Evolutionary conservation across 1,140 invertebrate species (phyloP).

Genomic region (Achroia grisella): DNA sequence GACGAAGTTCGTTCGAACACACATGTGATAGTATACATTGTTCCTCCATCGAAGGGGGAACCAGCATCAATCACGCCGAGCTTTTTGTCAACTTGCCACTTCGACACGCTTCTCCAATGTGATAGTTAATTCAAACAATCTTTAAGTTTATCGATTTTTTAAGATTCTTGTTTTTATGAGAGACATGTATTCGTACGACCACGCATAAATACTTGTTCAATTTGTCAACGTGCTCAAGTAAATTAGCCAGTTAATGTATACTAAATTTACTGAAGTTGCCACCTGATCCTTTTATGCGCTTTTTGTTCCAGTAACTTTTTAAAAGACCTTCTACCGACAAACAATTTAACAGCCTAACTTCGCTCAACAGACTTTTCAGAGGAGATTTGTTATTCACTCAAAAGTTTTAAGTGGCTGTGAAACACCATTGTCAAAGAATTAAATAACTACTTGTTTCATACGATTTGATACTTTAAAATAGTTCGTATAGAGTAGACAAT

Average conservation of each 20-base stretch:
- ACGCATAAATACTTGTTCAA: too few relatives aligned
- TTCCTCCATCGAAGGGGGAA: slow-evolving; percentile 1
- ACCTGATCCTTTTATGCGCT: slow-evolving; percentile 22
- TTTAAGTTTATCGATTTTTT: background rate
- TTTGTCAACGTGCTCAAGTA: too few relatives aligned
- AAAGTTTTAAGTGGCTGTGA: slow-evolving; percentile 70
- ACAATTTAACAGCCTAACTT: slow-evolving; percentile 66
- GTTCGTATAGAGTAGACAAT: slow-evolving; percentile 20
- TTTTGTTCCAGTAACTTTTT: slow-evolving; percentile 35
- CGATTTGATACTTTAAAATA: slow-evolving; percentile 20
- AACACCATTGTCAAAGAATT: slow-evolving; percentile 62
- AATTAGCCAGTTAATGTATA: background rate
- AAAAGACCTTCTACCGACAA: slow-evolving; percentile 55
- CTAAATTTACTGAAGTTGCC: slow-evolving; percentile 10
- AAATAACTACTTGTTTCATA: slow-evolving; percentile 33
- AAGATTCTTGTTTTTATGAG: too few relatives aligned
- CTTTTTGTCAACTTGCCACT: slow-evolving; percentile 32
- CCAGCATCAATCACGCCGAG: slow-evolving; percentile 28
- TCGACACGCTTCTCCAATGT: slow-evolving; percentile 26
- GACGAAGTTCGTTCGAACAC: too few relatives aligned
- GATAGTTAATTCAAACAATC: slow-evolving; percentile 26
- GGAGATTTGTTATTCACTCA: slow-evolving; percentile 68
- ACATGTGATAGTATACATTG: too few relatives aligned
- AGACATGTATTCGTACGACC: too few relatives aligned
- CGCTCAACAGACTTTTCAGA: slow-evolving; percentile 57